Evolutionary conservation across 2,888 invertebrate genomes (phyloP), one percentile per base, ranked within the genome.

Genomic region (Tetranychus piercei): DNA sequence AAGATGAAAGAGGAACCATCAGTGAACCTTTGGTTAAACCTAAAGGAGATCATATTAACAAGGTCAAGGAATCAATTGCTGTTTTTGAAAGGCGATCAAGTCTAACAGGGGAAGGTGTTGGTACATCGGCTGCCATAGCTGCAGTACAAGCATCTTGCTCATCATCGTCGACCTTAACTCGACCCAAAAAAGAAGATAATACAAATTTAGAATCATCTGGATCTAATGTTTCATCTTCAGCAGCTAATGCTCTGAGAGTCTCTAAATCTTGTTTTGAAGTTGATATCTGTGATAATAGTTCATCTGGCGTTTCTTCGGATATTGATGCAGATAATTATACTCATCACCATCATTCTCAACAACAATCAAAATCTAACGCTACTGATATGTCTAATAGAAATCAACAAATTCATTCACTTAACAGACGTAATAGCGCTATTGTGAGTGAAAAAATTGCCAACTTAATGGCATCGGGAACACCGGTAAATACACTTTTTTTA

Each of bases 371-470:
- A 20, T 18, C 22, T 44, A 43, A 71, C n/a, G 45, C 15, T 22
- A 8, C 45, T 8, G 65, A 11, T 23, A 1, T 44, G n/a, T n/a
- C n/a, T 43, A 34, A 11, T 15, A 69, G 44, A 73, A 67, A 74
- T 65, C 65, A 72, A 75, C 67, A 78, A 76, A 75, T 75, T 77
- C 44, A 76, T 77, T 73, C 77, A 76, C 69, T 76, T 75, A 67
- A 76, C 78, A 70, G 78, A 77, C 71, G 78, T 75, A 77, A 79
- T 76, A 77, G 77, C 76, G 75, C 78, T 77, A 75, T 77, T 75
- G 71, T 76, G 18, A 73, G 75, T n/a, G 76, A 76, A 72, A 76
- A 76, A 67, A 76, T 73, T 6, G 76, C 76, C 22, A 73, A 64
- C 6, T 67, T 76, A 22, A 73, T 73, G 43, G 76, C 75, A 4